Evolutionary conservation across 2,888 invertebrate species (phyloP).

Genomic region (Hypolimnas misippus): DNA sequence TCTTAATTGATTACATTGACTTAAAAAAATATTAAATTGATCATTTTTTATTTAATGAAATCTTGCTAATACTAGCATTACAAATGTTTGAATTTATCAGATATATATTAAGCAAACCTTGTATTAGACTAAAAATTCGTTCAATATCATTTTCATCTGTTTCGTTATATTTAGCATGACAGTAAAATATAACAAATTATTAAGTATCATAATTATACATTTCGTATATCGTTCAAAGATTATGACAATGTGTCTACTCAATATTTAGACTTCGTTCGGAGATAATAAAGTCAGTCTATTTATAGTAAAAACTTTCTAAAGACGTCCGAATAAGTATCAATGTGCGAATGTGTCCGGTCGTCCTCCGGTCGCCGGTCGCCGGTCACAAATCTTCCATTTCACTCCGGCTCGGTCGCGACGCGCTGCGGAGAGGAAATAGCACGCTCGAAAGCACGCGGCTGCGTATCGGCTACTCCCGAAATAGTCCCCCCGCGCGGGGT

Average conservation of each 20-base stretch:
- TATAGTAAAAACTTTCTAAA: slow-evolving; percentile 25
- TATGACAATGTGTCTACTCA: neutral
- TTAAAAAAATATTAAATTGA: no score
- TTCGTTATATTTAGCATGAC: no score
- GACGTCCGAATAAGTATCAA: slow-evolving; percentile 35
- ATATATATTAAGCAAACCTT: no score
- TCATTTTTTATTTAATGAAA: no score
- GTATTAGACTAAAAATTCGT: no score
- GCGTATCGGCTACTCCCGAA: slow-evolving; percentile 83
- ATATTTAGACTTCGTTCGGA: slow-evolving; percentile 18
- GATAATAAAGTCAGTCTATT: slow-evolving; percentile 19
- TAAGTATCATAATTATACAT: neutral
- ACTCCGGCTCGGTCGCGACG: slow-evolving; percentile 79
- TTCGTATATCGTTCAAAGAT: neutral
- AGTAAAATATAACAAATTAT: no score
- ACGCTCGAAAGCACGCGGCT: slow-evolving; percentile 83
- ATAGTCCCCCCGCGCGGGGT: slow-evolving; percentile 77
- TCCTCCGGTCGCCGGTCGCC: slow-evolving; percentile 49
- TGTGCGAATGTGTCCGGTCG: slow-evolving; percentile 43
- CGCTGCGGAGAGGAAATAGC: slow-evolving; percentile 80
- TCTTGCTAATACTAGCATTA: no score
- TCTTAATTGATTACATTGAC: no score
- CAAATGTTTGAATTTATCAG: no score
- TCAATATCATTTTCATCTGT: no score
- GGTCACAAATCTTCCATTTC: slow-evolving; percentile 83